Evolutionary conservation across 2,113 vertebrate genomes (phyloP), one percentile per base, ranked within the genome.

Genomic region (Amblyornis subalaris): DNA sequence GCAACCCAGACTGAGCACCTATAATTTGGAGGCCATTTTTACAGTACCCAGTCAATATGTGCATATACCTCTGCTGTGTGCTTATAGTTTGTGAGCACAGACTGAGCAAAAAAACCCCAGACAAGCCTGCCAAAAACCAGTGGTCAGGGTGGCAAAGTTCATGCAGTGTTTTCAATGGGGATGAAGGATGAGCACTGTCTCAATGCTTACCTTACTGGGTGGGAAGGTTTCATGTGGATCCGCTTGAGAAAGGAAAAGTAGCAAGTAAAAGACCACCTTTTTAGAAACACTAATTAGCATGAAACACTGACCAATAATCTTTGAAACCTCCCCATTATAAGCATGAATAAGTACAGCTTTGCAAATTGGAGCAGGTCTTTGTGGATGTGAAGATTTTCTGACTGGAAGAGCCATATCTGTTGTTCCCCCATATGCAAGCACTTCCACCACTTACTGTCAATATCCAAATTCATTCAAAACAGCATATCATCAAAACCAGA

Each of bases 31-130:
- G 21, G 21, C 45, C 12, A 20, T 18, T 85, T 74, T 61, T 57
- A 42, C 7, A 6, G 50, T 45, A 57, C 23, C 16, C 19, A 6
- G 23, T 66, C 45, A 45, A 54, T 28, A 23, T 0, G 1, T 19
- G 5, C 7, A 38, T 18, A 53, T 33, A 31, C 10, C 9, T 89
- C 50, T 61, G n/a, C 28, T 57, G 16, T 29, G 9, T 0, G 0
- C 16, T 71, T 95, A 16, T 0, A 60, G 40, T 14, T 16, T 25
- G 14, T n/a, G 36, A 91, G n/a, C 42, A 80, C 28, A 61, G 16
- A 38, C 2, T 13, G 26, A 71, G 45, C 3, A 36, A 47, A 50
- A 50, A 84, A 61, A 54, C 1, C 1, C 6, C n/a, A 36, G 29
- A 85, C 54, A 85, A 88, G 15, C 19, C 28, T 55, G 35, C 5